Base-by-base conservation (phyloP, 2,113 vertebrate species). In the Hydrochoerus hydrochaeris region DNA sequence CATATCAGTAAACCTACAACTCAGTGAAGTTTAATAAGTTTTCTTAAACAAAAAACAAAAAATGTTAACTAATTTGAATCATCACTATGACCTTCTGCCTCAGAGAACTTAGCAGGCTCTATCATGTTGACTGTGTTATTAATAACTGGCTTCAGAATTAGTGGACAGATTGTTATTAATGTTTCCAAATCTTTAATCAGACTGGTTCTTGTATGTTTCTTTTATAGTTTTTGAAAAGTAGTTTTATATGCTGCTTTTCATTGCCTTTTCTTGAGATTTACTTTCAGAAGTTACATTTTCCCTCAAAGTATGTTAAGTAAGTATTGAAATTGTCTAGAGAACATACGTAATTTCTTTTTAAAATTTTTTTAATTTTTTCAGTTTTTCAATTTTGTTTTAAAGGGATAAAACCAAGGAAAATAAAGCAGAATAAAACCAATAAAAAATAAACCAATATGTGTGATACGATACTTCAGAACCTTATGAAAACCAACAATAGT, bases 121-220 rank as follows among this genome's bases (percentile, higher is more conserved):
- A 28, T 95, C 84, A 96, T 73, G 58, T 69, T 96, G 89, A 95
- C 92, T 93, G 83, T 87, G 9, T 96, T 96, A 92, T 89, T 95
- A 97, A 92, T 96, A 92, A 82, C 93, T 92, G 91, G 73, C 91
- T 96, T 95, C 84, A 95, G 69, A 95, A 97, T 94, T 78, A 75
- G 41, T 90, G 65, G 85, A 93, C 71, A 95, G 92, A 95, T 75
- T 96, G 86, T 83, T 93, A 95, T 80, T 96, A 92, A 58, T 95
- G 57, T 96, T 97, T 97, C 71, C 41, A 97, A 60, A 54, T 62
- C 77, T 92, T 91, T 93, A 96, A 85, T 94, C 91, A 97, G 35
- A 93, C 84, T 96, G 77, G 52, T 89, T 88, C 69, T 77, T 95
- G 35, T 88, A 96, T 65, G 38, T 91, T 96, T 96, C 63, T 90